A percentile compares a stretch with the other conserved stretches of the same genome.
These are phyloP conservation scores for Pachycephala philippinensis DNA, from an alignment of 2,113 vertebrate genomes.

Conservation along the genomic window DNA sequence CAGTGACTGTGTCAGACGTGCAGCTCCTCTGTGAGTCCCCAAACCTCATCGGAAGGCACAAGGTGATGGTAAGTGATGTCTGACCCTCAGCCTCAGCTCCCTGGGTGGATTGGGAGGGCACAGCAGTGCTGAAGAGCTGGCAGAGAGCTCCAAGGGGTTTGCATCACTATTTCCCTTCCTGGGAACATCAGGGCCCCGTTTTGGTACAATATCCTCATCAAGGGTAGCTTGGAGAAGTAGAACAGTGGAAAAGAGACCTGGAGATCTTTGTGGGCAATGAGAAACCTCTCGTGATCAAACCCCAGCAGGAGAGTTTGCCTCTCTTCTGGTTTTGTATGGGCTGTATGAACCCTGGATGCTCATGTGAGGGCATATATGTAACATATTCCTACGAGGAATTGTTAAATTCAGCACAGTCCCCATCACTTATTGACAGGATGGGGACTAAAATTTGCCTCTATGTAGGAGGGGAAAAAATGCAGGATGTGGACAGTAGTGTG, in stretches of 20 bases:
- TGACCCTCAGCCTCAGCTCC: background rate
- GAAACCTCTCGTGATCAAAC: background rate
- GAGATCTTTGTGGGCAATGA: background rate
- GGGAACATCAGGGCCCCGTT: background rate
- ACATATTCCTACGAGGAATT: background rate
- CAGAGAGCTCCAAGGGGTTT: background rate
- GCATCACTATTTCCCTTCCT: background rate
- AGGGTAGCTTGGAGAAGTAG: background rate
- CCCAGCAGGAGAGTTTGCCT: background rate
- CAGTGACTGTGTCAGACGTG: conserved; percentile 91
- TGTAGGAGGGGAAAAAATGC: background rate
- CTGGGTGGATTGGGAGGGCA: background rate
- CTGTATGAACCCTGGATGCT: background rate
- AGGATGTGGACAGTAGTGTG: background rate
- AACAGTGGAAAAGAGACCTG: background rate
- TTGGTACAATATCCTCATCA: background rate
- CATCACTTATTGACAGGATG: background rate
- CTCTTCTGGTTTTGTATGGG: rapidly evolving
- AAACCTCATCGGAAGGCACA: conserved; percentile 92
- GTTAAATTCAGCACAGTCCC: background rate
- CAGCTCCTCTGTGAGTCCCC: conserved; percentile 96
- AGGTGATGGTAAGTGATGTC: conserved; percentile 81
- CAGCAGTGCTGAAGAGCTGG: background rate
- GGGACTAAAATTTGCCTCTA: background rate
- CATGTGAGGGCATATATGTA: background rate